A percentile compares a stretch with the other conserved stretches of the same genome.
Evolutionary conservation across 30 jellyfish, hydroid and myxozoan genomes (phyloP).

Genomic region (Nemopilema nomurai): DNA sequence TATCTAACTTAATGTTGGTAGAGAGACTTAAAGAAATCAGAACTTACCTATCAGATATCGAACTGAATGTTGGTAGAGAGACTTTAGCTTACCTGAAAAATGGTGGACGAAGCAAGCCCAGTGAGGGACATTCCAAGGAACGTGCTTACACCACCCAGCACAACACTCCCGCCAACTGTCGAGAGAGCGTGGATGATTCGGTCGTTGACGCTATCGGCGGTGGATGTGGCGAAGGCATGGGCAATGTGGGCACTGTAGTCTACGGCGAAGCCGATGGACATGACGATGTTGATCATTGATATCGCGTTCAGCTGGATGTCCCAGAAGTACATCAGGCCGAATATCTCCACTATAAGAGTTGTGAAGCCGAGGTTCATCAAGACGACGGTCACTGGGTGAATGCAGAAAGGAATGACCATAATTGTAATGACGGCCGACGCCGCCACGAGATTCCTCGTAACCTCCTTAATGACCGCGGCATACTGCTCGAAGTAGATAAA

Average conservation of each 20-base stretch:
- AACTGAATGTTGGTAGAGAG: too few species aligned
- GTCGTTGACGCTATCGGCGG: slow-evolving; percentile 54
- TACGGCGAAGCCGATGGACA: slow-evolving; percentile 96
- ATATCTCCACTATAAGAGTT: slow-evolving; percentile 65
- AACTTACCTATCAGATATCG: too few species aligned
- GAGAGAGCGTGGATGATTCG: slow-evolving; percentile 79
- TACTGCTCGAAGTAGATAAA: slow-evolving; percentile 88
- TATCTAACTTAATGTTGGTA: too few species aligned
- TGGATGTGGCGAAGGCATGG: slow-evolving; percentile 83
- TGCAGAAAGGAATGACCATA: slow-evolving; percentile 78
- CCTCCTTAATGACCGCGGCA: slow-evolving; percentile 71
- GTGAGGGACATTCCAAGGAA: slow-evolving; percentile 70
- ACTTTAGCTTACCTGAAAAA: slow-evolving; percentile 47
- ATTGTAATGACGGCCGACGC: slow-evolving; percentile 69
- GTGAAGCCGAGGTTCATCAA: slow-evolving; percentile 67
- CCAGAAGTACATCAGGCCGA: slow-evolving; percentile 95
- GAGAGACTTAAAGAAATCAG: too few species aligned
- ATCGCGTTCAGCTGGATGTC: slow-evolving; percentile 79
- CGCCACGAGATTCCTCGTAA: slow-evolving; percentile 51
- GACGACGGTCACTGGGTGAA: slow-evolving; percentile 75
- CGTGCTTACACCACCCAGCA: slow-evolving; percentile 89
- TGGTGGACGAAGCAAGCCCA: slow-evolving; percentile 60
- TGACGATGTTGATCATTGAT: slow-evolving; percentile 87
- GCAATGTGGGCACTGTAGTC: slow-evolving; percentile 98
- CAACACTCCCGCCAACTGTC: slow-evolving; percentile 91